Base-by-base conservation (phyloP, 2,113 vertebrate species). In the Platichthys stellatus region DNA sequence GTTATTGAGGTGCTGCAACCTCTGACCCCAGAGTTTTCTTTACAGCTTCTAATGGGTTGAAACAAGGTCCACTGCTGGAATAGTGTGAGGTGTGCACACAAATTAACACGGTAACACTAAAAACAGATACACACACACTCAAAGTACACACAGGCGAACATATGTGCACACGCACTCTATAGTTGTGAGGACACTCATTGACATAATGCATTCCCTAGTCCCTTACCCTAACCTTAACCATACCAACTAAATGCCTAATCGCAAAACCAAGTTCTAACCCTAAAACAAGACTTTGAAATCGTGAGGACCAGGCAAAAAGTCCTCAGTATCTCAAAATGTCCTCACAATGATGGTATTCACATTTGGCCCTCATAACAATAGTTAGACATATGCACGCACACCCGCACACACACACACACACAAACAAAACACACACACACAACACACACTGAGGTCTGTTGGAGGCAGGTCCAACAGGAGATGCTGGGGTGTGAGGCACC, bases 401-500 rank as follows among this genome's bases (percentile, higher is more conserved):
- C 28, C 1, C 0, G 24, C n/a, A 62, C 20, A 47, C 21, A 61
- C 3, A 49, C 5, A 13, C 6, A 59, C 35, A 31, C 24, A 17
- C 17, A 62, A 0, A 57, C 18, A 63, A 17, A 35, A 11, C 6
- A 14, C 3, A 51, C 18, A 56, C 47, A 45, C 24, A 15, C 12
- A 8, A 4, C 17, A 73, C 63, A 85, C 67, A 60, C 23, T 65
- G 76, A 61, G 47, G 74, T 78, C 78, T 73, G 70, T 76, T 88
- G 72, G 69, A 89, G 69, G 72, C 54, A 65, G 77, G 79, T 78
- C 89, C 74, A 72, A 76, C 75, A 85, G 76, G 90, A 89, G 88
- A 86, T 78, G 80, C 71, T 75, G 65, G 77, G 83, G 86, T 88
- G 88, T 86, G 89, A 90, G 91, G 91, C 77, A 84, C 87, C 74